Evolutionary conservation across 2,888 invertebrate species (phyloP), one percentile per base, ranked within the genome.

Genomic region (Branchipolynoe longqiensis): DNA sequence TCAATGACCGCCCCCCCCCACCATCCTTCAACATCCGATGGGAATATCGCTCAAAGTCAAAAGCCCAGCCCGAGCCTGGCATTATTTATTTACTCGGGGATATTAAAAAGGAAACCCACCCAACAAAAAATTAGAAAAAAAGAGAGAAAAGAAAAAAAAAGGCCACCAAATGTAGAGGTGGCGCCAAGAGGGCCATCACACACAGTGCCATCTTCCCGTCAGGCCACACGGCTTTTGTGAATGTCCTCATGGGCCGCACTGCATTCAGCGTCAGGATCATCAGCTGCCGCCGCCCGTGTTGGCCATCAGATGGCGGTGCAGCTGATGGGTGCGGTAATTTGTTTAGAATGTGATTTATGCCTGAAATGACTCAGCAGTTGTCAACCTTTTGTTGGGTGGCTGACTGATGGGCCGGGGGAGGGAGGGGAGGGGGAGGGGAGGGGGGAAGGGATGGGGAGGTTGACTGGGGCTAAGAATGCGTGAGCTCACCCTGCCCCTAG

Each of bases 321-420:
- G 69, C 6, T 25, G 36, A 33, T 36, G 69, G 33, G 69, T 69
- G 69, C 36, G 38, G 69, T 69, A 69, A 69, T 69, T 69, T 69
- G 69, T 69, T 69, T 69, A 69, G 69, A 69, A 69, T 33, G 69
- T 69, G 69, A 69, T 69, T 69, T 69, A 69, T 69, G 69, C 36
- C 38, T 69, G 38, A 69, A 69, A 69, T 69, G 69, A 69, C 69
- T 69, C 69, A 69, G 69, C 69, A 38, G 69, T 69, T 69, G 69
- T 69, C 69, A 69, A 69, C 36, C 69, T 69, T 69, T 69, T 69
- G 69, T 36, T 14, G n/a, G 12, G 36, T 14, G 69, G 1, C 14
- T 69, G 69, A 69, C 69, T 33, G 69, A 69, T 69, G 69, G 38
- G 62, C 28, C 62, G 48, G 48, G 18, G 48, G 48, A 18, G 48